A percentile compares a stretch with the other conserved stretches of the same genome.
Evolutionary conservation across 2,888 invertebrate species (phyloP).

Genomic region (Abrostola tripartita): DNA sequence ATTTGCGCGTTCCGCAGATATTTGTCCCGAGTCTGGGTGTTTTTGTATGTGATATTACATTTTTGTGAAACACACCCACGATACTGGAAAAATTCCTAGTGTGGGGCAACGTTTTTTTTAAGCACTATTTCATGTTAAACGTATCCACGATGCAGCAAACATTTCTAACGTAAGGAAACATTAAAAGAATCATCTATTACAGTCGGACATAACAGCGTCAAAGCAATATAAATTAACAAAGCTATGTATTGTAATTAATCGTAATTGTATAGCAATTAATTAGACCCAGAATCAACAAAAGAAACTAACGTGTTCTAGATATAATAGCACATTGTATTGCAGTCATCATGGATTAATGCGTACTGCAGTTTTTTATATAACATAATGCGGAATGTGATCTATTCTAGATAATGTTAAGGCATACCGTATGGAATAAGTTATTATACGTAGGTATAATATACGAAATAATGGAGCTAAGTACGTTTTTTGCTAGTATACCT

Average conservation of each 20-base stretch:
- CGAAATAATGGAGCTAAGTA: too few species aligned
- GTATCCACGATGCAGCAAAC: too few species aligned
- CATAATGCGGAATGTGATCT: conserved; percentile 26
- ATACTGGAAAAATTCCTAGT: too few species aligned
- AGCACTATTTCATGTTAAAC: too few species aligned
- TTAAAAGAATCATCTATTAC: neutral
- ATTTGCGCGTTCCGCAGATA: too few species aligned
- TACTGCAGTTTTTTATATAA: conserved; percentile 33
- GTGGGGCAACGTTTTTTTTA: too few species aligned
- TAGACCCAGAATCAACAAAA: conserved; percentile 27
- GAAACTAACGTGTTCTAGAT: conserved; percentile 38
- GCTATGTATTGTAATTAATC: conserved; percentile 41
- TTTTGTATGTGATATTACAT: too few species aligned
- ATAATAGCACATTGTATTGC: conserved; percentile 53
- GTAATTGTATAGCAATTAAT: conserved; percentile 42
- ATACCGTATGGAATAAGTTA: neutral
- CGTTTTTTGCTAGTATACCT: too few species aligned
- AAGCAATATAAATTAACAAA: conserved; percentile 15
- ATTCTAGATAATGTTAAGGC: conserved; percentile 1
- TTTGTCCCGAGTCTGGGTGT: too few species aligned
- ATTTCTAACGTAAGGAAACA: too few species aligned
- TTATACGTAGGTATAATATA: too few species aligned
- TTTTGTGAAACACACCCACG: too few species aligned
- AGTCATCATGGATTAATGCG: conserved; percentile 48
- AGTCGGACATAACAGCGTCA: neutral